These are phyloP conservation scores for Valencia hispanica DNA, from an alignment of 2,797 vertebrate genomes.

Conservation along the genomic window DNA sequence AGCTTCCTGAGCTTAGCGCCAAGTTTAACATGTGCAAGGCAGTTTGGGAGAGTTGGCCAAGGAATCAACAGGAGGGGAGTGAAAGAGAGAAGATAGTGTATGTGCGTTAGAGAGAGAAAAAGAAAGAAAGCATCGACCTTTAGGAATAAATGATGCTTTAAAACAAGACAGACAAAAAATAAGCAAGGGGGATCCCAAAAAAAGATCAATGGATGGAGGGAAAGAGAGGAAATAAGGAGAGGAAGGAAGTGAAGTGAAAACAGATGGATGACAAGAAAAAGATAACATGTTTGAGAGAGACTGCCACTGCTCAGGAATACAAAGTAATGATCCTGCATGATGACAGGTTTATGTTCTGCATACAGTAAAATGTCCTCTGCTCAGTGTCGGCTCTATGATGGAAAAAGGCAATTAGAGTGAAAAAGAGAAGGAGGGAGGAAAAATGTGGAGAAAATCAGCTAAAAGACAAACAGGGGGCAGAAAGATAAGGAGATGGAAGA, in stretches of 20 bases:
- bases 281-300: constrained; percentile 31
- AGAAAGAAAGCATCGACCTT: constrained; percentile 16
- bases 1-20: constrained; percentile 26
- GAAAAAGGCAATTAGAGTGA: background rate
- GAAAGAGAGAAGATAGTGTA: constrained; percentile 24
- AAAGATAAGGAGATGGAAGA: background rate
- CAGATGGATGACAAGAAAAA: constrained; percentile 40
- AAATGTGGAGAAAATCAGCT: background rate
- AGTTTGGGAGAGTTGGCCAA: constrained; percentile 24
- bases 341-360: constrained; percentile 65
- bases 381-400: constrained; percentile 17
- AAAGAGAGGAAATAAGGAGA: constrained; percentile 3
- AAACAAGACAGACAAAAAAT: constrained; percentile 26
- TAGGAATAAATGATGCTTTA: constrained; percentile 31
- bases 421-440: background rate
- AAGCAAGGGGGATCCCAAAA: constrained; percentile 8
- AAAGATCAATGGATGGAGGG: constrained; percentile 20
- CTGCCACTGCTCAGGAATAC: constrained; percentile 52
- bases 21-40: constrained; percentile 50
- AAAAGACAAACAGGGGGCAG: background rate
- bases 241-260: constrained; percentile 28
- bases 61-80: constrained; percentile 19
- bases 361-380: constrained; percentile 59
- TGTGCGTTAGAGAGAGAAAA: constrained; percentile 16
- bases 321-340: constrained; percentile 64